Evolutionary conservation across 2,888 invertebrate species (phyloP).

Genomic region (Dicranocentrus wangi): DNA sequence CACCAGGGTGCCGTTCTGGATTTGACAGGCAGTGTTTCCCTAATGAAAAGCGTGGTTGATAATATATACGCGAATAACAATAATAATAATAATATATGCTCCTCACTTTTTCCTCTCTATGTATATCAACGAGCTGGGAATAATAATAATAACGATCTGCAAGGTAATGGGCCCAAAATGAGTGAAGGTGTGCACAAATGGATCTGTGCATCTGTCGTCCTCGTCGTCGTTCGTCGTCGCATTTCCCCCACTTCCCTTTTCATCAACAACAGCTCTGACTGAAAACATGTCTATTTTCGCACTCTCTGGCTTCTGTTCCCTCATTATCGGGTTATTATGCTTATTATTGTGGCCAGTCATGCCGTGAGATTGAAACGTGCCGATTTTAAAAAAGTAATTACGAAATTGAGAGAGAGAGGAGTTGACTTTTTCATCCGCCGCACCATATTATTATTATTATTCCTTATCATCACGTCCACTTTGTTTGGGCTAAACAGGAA

Average conservation of each 20-base stretch:
- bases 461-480: slow-evolving; percentile 43
- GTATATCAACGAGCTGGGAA: too few species aligned
- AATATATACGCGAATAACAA: slow-evolving; percentile 6
- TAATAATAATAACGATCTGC: too few species aligned
- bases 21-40: slow-evolving; percentile 54
- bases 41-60: slow-evolving; percentile 37
- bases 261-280: too few species aligned
- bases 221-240: too few species aligned
- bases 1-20: slow-evolving; percentile 59
- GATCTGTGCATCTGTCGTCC: too few species aligned
- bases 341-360: slow-evolving; percentile 44
- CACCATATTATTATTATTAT: background rate
- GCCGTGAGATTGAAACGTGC: slow-evolving; percentile 59
- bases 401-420: slow-evolving; percentile 39
- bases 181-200: background rate
- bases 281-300: background rate
- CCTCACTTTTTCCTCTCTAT: too few species aligned
- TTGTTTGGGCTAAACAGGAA: slow-evolving; percentile 55
- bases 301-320: background rate
- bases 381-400: slow-evolving; percentile 61
- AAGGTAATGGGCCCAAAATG: too few species aligned
- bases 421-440: slow-evolving; percentile 24
- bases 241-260: slow-evolving; percentile 19
- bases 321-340: background rate
- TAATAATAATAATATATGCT: background rate